Percentiles rank a stretch among this genome's conserved stretches.
Conservation (phyloP, 2,113 vertebrate genomes). For the Limanda limanda region DNA sequence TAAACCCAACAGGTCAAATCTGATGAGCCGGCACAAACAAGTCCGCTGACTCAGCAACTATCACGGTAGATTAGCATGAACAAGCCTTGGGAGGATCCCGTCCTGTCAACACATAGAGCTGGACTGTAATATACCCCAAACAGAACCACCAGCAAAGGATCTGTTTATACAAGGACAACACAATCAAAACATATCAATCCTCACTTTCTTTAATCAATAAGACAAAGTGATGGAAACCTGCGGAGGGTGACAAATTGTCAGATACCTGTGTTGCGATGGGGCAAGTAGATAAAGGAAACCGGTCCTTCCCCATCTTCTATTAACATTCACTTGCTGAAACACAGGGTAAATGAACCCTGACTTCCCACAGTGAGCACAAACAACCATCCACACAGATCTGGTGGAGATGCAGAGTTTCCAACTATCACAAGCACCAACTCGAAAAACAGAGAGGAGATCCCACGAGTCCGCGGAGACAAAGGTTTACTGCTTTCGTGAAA, state of each 20-base stretch:
- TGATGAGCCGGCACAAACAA: too few species aligned
- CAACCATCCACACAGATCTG: not conserved
- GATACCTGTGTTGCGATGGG: not conserved
- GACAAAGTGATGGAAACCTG: not conserved
- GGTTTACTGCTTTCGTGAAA: not conserved
- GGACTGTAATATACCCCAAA: not conserved
- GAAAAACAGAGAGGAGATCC: not conserved
- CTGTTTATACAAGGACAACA: not conserved
- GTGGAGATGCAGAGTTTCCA: not conserved
- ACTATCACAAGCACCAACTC: not conserved
- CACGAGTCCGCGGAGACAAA: not conserved
- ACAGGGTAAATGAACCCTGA: not conserved
- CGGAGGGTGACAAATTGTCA: not conserved
- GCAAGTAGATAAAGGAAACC: not conserved
- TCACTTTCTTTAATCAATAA: not conserved
- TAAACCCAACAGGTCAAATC: too few species aligned
- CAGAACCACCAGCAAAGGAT: not conserved
- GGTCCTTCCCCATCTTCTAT: not conserved
- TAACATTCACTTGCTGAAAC: not conserved
- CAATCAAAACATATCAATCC: not conserved
- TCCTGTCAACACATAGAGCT: slow-evolving; percentile 8
- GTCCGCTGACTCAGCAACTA: too few species aligned
- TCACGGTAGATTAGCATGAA: not conserved
- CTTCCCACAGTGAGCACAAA: not conserved
- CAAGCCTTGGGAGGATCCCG: not conserved